A percentile compares a stretch with the other conserved stretches of the same genome.
These are phyloP conservation scores for Fulmarus glacialis DNA, from an alignment of 2,113 vertebrate genomes.

Conservation along the genomic window DNA sequence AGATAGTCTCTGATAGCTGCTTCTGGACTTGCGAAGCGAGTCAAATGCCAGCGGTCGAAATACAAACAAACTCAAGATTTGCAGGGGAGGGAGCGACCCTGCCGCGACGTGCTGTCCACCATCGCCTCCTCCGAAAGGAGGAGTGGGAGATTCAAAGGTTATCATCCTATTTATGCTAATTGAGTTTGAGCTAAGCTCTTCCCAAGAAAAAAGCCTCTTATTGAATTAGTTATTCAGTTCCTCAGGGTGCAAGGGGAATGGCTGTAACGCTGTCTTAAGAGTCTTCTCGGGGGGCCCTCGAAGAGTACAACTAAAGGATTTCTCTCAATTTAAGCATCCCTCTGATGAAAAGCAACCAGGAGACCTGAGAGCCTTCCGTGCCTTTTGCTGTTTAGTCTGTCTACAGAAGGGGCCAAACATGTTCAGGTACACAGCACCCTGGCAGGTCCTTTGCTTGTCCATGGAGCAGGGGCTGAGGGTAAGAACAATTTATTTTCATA, in stretches of 20 bases:
- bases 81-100: not conserved
- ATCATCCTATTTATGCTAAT: conserved; percentile 69
- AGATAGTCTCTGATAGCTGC: not conserved
- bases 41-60: not conserved
- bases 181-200: conserved; percentile 80
- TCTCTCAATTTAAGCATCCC: not conserved
- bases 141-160: conserved; percentile 60
- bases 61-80: not conserved
- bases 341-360: conserved; percentile 8
- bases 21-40: not conserved
- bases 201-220: conserved; percentile 67
- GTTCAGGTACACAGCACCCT: conserved; percentile 80
- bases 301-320: not conserved
- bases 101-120: not conserved
- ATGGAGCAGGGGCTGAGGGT: conserved; percentile 75
- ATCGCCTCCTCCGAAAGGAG: not conserved
- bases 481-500: conserved; percentile 56
- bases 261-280: not conserved
- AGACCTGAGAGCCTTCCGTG: conserved; percentile 22
- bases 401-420: conserved; percentile 63
- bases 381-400: conserved; percentile 45
- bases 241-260: conserved; percentile 18
- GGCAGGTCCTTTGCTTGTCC: conserved; percentile 78
- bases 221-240: conserved; percentile 68
- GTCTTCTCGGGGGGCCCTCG: not conserved